Evolutionary conservation across 2,797 vertebrate genomes (phyloP), one percentile per base, ranked within the genome.

Genomic region (Sebastes paucispinis): DNA sequence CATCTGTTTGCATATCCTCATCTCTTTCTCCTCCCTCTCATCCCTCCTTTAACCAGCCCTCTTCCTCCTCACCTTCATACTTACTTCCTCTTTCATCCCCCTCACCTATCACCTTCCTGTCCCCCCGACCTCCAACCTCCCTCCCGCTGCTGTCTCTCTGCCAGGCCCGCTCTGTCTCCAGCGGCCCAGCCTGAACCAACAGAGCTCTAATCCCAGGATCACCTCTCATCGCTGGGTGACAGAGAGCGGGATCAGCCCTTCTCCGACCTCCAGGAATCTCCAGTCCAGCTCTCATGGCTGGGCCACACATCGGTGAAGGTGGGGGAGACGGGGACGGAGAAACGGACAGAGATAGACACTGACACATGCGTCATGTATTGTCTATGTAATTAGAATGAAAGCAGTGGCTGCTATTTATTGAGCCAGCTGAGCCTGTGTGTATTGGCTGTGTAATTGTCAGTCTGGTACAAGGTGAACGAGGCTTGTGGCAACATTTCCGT

Each of bases 141-240:
- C 83, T 84, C 89, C 91, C 60, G 39, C 75, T 74, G 55, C 82
- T 91, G 84, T 88, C 82, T 86, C 57, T n/a, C 52, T 86, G 86
- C 88, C 87, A 87, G 84, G 68, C 62, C 80, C 87, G 83, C 69
- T 87, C 90, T 93, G 87, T 96, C 93, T 95, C 72, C 84, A 83
- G 36, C 22, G 69, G 91, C 88, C 93, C 90, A 86, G 91, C 87
- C 93, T 94, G 93, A 92, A 89, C 88, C 20, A 80, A 90, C 94
- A 93, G 82, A 88, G 81, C 58, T 16, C 80, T 91, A 93, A 94
- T 94, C 90, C 90, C 64, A 50, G 92, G 91, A 94, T 93, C 92
- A 92, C 79, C 81, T 91, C 91, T 84, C 87, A 85, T 81, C 69
- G 66, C 82, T 81, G 83, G 80, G 87, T 87, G 85, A 92, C 84